A percentile compares a stretch with the other conserved stretches of the same genome.
phyloP scores from a whole-genome alignment of 2,113 vertebrate genomes.

The Bombycilla garrulus region DNA sequence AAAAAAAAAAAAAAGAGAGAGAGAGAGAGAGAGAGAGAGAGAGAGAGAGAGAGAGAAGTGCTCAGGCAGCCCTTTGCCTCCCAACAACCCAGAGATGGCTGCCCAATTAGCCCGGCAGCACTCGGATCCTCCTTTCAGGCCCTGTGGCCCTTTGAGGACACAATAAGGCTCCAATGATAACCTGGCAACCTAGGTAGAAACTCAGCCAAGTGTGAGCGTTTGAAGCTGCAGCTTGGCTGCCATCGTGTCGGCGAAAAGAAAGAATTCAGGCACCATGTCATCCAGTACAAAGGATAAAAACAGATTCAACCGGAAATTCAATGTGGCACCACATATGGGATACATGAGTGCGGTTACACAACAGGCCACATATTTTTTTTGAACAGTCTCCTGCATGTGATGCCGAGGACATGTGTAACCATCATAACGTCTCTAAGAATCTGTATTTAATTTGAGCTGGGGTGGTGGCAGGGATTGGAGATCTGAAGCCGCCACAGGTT shows the following conservation, averaged over 20 bases:
- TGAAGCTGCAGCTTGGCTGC: conserved; percentile 88
- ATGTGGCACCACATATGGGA: conserved; percentile 97
- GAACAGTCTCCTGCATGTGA: conserved; percentile 87
- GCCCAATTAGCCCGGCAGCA: conserved; percentile 76
- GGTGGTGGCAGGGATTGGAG: conserved; percentile 82
- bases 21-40: no score
- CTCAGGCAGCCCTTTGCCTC: conserved; percentile 75
- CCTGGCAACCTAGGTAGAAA: conserved; percentile 92
- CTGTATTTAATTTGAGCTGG: conserved; percentile 90
- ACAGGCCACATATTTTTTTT: conserved; percentile 85
- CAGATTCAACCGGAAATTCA: conserved; percentile 90
- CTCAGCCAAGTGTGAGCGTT: conserved; percentile 83
- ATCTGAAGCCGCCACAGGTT: conserved; percentile 94
- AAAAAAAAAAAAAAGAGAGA: neutral
- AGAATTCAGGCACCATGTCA: conserved; percentile 84
- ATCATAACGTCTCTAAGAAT: conserved; percentile 86
- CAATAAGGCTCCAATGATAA: conserved; percentile 80
- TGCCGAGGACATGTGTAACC: conserved; percentile 93
- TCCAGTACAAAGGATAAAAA: conserved; percentile 88
- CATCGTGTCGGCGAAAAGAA: conserved; percentile 83
- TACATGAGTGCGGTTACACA: conserved; percentile 90
- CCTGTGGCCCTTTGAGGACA: conserved; percentile 84
- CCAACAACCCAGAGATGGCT: conserved; percentile 76
- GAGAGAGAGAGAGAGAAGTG: neutral
- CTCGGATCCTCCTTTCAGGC: conserved; percentile 77